Conservation (phyloP, 2,113 vertebrate species). For the Propithecus coquereli region DNA sequence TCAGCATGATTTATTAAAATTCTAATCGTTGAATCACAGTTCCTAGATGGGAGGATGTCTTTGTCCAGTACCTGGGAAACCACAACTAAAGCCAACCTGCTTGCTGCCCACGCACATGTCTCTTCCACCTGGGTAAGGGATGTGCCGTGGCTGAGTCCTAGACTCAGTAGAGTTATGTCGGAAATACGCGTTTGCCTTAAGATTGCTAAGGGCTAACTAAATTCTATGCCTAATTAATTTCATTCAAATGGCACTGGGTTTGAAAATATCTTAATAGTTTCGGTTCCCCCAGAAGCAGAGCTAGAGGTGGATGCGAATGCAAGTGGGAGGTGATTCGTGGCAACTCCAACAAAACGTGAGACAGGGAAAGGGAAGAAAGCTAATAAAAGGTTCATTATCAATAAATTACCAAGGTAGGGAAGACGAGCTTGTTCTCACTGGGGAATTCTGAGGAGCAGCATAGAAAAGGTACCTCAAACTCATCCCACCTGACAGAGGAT, state of each 20-base stretch:
- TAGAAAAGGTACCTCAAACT: not conserved
- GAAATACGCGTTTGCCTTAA: not conserved
- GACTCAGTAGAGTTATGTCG: not conserved
- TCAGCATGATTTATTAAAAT: not conserved
- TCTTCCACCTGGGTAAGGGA: not conserved
- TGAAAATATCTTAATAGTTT: not conserved
- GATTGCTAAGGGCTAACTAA: constrained; percentile 21
- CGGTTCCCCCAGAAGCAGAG: not conserved
- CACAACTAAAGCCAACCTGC: not conserved
- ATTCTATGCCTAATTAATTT: constrained; percentile 25
- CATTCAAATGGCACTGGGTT: not conserved
- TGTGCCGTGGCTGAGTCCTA: not conserved
- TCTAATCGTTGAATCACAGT: not conserved
- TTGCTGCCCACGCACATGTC: not conserved
- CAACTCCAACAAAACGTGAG: not conserved
- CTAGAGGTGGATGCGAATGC: not conserved
- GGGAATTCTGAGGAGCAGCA: not conserved
- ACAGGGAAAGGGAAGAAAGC: not conserved
- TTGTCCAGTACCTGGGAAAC: not conserved
- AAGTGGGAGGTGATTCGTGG: not conserved
- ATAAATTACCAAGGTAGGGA: not conserved
- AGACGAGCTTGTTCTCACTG: not conserved
- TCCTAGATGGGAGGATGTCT: not conserved
- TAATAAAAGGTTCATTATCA: not conserved
- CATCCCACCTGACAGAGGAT: not conserved